Percentiles rank a stretch among this genome's conserved stretches.
These are phyloP conservation scores for Sarcophaga caerulescens DNA, from an alignment of 2,888 invertebrate genomes.

Conservation along the genomic window DNA sequence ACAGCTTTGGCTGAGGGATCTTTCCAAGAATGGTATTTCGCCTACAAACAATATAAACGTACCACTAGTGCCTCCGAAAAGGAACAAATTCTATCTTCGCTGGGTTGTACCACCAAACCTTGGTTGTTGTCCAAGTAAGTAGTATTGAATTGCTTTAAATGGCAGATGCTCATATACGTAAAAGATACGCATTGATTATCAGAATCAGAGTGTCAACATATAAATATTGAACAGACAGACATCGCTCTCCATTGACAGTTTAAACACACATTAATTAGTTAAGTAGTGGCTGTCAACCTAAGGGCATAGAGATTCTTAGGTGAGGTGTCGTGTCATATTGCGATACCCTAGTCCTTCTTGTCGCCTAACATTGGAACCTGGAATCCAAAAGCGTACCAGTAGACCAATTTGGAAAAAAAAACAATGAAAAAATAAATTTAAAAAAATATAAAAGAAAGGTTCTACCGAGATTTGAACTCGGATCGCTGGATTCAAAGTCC, in stretches of 20 bases:
- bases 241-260: too few species aligned
- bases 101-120: slow-evolving; percentile 83
- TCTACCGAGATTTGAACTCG: slow-evolving; percentile 82
- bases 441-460: slow-evolving; percentile 73
- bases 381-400: too few species aligned
- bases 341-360: too few species aligned
- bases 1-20: slow-evolving; percentile 85
- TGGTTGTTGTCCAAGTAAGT: slow-evolving; percentile 83
- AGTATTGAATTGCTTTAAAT: neutral
- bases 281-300: too few species aligned
- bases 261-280: too few species aligned
- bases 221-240: neutral
- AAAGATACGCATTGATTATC: too few species aligned
- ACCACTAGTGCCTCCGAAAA: slow-evolving; percentile 84
- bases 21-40: slow-evolving; percentile 86
- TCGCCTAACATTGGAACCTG: too few species aligned
- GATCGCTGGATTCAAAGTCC: slow-evolving; percentile 80
- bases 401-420: slow-evolving; percentile 46
- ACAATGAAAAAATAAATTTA: slow-evolving; percentile 15
- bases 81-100: slow-evolving; percentile 83
- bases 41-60: slow-evolving; percentile 82
- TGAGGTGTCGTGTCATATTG: too few species aligned
- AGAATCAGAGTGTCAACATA: neutral
- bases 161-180: too few species aligned
- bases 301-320: too few species aligned